A percentile compares a stretch with the other conserved stretches of the same genome.
phyloP scores from a whole-genome alignment of 2,888 invertebrate genomes.

The Conchocele bisecta region DNA sequence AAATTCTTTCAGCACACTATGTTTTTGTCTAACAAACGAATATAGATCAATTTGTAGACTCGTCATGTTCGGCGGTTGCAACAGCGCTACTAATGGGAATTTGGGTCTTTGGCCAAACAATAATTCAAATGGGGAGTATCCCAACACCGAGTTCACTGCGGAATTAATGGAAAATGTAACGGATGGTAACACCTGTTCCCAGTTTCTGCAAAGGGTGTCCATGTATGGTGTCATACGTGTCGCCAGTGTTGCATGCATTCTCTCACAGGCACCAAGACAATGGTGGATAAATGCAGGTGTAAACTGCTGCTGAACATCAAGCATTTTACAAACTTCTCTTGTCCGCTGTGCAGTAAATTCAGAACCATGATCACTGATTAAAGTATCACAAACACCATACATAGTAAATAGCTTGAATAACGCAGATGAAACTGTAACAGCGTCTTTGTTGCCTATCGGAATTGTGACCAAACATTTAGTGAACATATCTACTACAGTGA shows the following conservation, averaged over 20 bases:
- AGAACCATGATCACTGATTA: constrained; percentile 33
- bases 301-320: constrained; percentile 29
- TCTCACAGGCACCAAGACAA: constrained; percentile 35
- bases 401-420: constrained; percentile 31
- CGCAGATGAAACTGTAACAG: constrained; percentile 32
- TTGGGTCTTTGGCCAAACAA: constrained; percentile 31
- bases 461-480: constrained; percentile 35
- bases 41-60: constrained; percentile 6
- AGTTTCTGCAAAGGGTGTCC: constrained; percentile 14
- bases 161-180: constrained; percentile 36
- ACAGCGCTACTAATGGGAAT: constrained; percentile 36
- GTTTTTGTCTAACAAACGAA: constrained; percentile 1
- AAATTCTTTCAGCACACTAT: not conserved
- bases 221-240: constrained; percentile 31
- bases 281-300: constrained; percentile 34
- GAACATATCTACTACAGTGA: constrained; percentile 46
- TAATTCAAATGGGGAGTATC: constrained; percentile 42
- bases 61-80: no score
- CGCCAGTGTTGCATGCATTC: constrained; percentile 31
- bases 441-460: constrained; percentile 38
- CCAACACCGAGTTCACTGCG: constrained; percentile 11
- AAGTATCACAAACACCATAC: constrained; percentile 35
- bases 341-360: constrained; percentile 38
- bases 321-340: constrained; percentile 32
- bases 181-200: constrained; percentile 15